Base-by-base conservation (phyloP, 2,113 vertebrate species). In the Hyla sarda region DNA sequence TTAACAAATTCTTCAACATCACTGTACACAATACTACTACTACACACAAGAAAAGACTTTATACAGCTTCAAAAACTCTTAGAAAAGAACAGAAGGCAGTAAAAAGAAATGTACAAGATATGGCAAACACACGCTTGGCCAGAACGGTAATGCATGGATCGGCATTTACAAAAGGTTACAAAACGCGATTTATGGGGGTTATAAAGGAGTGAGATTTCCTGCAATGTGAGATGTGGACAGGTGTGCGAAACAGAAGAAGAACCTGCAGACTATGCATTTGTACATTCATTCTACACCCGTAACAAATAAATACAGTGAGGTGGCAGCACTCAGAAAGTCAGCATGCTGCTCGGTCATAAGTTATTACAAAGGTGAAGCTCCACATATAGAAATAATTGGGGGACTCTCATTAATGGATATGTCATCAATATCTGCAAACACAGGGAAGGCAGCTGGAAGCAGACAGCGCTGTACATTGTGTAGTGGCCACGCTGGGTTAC, bases 1-100 rank as follows among this genome's bases (percentile, higher is more conserved):
- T 71, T 72, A 86, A 72, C 65, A 67, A 78, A 85, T n/a, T n/a
- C n/a, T n/a, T n/a, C 58, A 67, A 79, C 23, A 11, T 58, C 76
- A 86, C 84, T 72, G 32, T 79, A 79, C 84, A 85, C 75, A 56
- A 86, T 73, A 86, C 76, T 69, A 86, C 76, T 69, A 41, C 84
- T 28, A 73, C 56, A 81, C 60, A 71, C 65, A 52, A 32, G 47
- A 50, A 11, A 19, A n/a, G 47, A 86, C 62, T 81, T 86, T 86
- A 56, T 56, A 85, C 65, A 86, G 58, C 47, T 58, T 56, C 58
- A 69, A 71, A 84, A 76, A 76, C 56, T 6, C 32, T 69, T 85
- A 71, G 25, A 67, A 79, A 85, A 76, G 25, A 79, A 79, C 58
- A 76, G 48, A 23, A 25, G 48, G 71, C 56, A 65, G 60, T 52